A percentile compares a stretch with the other conserved stretches of the same genome.
Conservation (phyloP, 2,888 invertebrate genomes). For the Apamea anceps region DNA sequence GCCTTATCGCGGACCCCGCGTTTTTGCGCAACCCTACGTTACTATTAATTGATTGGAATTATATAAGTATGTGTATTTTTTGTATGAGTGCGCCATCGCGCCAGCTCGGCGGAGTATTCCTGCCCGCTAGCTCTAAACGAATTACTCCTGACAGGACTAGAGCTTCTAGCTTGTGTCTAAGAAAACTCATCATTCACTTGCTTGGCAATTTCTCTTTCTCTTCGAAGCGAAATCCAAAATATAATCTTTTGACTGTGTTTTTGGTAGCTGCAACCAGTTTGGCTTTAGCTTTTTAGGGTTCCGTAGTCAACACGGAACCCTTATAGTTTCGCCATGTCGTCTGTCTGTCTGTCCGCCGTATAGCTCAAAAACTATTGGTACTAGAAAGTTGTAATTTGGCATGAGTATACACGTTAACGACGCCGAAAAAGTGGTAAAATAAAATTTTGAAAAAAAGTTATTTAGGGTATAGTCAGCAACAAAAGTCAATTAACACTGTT, state of each 20-base stretch:
- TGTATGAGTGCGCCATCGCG: conserved; percentile 50
- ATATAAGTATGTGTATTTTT: conserved; percentile 58
- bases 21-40: conserved; percentile 60
- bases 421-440: too few species aligned
- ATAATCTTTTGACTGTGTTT: too few species aligned
- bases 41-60: conserved; percentile 68
- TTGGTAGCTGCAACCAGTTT: not conserved
- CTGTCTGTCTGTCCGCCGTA: too few species aligned
- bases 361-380: too few species aligned
- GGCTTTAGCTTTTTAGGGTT: not conserved
- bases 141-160: not conserved
- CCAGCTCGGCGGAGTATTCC: conserved; percentile 53
- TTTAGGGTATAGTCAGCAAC: too few species aligned
- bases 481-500: too few species aligned
- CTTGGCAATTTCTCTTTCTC: not conserved
- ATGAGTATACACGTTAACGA: too few species aligned
- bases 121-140: conserved; percentile 10
- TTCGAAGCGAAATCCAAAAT: not conserved
- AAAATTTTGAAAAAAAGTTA: too few species aligned
- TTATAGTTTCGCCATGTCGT: too few species aligned
- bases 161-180: not conserved
- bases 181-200: not conserved
- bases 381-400: too few species aligned
- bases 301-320: too few species aligned
- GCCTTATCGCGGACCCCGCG: conserved; percentile 37